Conservation (phyloP, 2,797 vertebrate genomes). For the Acrossocheilus fasciatus region DNA sequence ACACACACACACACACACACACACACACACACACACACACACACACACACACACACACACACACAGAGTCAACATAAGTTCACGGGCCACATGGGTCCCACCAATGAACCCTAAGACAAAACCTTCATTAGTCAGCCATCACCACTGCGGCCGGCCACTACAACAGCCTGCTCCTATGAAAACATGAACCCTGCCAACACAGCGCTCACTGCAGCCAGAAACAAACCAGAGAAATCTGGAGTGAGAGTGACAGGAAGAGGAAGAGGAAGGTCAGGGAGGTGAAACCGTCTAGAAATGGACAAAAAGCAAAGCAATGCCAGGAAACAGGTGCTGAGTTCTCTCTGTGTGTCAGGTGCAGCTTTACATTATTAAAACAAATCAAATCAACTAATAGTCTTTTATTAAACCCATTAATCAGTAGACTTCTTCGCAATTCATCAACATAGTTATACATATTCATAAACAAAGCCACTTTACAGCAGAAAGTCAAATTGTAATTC, state of each 20-base stretch:
- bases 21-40: background rate
- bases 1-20: too few species aligned
- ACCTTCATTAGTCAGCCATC: background rate
- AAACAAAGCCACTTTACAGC: too few species aligned
- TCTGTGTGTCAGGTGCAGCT: slow-evolving; percentile 60
- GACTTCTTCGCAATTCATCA: too few species aligned
- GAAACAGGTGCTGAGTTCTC: slow-evolving; percentile 71
- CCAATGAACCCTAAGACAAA: background rate
- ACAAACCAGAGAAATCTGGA: slow-evolving; percentile 62
- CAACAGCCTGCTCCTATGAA: slow-evolving; percentile 13
- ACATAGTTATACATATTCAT: too few species aligned
- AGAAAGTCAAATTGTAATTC: too few species aligned
- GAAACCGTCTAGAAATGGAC: slow-evolving; percentile 27
- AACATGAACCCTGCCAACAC: slow-evolving; percentile 22
- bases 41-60: background rate
- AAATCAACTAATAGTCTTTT: too few species aligned
- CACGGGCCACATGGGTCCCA: background rate
- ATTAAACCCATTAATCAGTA: too few species aligned
- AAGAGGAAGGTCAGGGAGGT: slow-evolving; percentile 19
- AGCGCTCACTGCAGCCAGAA: slow-evolving; percentile 38
- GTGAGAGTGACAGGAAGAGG: slow-evolving; percentile 63
- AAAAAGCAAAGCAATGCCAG: slow-evolving; percentile 56
- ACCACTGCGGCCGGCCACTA: background rate
- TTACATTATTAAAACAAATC: too few species aligned
- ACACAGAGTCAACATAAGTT: background rate